phyloP scores from a whole-genome alignment of 2,888 invertebrate species.

The Calameuta pallipes region DNA sequence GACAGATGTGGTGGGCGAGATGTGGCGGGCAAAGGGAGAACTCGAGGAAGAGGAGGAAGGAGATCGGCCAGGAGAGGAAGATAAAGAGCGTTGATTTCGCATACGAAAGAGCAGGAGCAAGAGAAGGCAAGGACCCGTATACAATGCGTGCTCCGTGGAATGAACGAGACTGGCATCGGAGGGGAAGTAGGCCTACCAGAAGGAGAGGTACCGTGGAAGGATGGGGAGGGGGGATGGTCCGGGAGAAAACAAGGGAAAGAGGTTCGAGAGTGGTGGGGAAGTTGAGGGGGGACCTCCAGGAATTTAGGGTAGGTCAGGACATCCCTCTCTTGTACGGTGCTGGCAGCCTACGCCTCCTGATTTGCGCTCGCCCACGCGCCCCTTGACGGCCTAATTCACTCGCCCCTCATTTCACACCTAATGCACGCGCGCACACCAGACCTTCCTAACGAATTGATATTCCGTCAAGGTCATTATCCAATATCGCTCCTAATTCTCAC shows the following conservation, averaged over 20 bases:
- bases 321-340: not conserved
- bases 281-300: not conserved
- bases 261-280: conserved; percentile 6
- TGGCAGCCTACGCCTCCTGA: conserved; percentile 5
- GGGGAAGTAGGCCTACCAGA: conserved; percentile 35
- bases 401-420: conserved; percentile 11
- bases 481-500: not conserved
- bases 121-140: conserved; percentile 56
- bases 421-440: conserved; percentile 5
- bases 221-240: conserved; percentile 17
- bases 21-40: conserved; percentile 19
- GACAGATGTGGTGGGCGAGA: conserved; percentile 9
- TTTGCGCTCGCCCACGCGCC: conserved; percentile 1
- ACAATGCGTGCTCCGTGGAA: conserved; percentile 58
- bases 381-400: conserved; percentile 10
- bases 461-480: not conserved
- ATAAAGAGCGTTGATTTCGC: conserved; percentile 38
- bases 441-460: not conserved
- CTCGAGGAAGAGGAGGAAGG: conserved; percentile 20
- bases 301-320: conserved; percentile 21
- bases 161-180: conserved; percentile 46
- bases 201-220: conserved; percentile 29
- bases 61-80: conserved; percentile 18
- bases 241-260: conserved; percentile 13
- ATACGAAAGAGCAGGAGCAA: conserved; percentile 42